Base-by-base conservation (phyloP, 2,888 invertebrate species). In the Drosophila imparisetae region DNA sequence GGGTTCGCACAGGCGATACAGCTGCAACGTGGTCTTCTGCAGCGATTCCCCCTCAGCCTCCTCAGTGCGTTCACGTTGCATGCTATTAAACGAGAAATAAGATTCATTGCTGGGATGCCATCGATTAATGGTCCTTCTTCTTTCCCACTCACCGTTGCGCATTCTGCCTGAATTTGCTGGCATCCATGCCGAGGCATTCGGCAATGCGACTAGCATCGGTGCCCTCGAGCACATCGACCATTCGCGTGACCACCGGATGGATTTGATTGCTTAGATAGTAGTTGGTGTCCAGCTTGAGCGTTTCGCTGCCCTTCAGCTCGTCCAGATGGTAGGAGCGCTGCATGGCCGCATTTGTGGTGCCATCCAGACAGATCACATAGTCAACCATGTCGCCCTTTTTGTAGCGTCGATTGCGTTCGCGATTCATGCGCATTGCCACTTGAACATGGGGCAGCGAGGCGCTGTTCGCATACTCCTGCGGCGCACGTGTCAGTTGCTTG, bases 211-310 rank as follows among this genome's bases (percentile, higher is more conserved):
- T 96, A 4, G 97, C 95, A 93, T 99, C 98, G 77, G 97, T 97
- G 15, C 98, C 98, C 78, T 98, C 98, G 52, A 99, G 97, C 0
- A 99, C 99, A 78, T 98, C 98, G 91, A 98, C 98, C 91, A 99
- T 96, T 80, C 99, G 95, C 34, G 97, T 96, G 72, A 99, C 96
- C 0, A 99, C 98, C 0, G 99, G 99, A 92, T 98, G 98, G 50
- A 99, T 95, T 94, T 99, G 99, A 91, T 98, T 97, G 0, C 97
- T 95, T 79, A 99, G 94, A 93, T 99, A 99, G 93, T 99, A 99
- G 80, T 96, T 95, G 2, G 95, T 94, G 92, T 99, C 99, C 4
- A 97, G 94, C 92, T 96, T 96, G 2, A 98, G 93, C 18, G 91
- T 89, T 59, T 96, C 95, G 79, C 94, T 95, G 57, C 73, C 53